Evolutionary conservation across 2,113 vertebrate species (phyloP), one percentile per base, ranked within the genome.

Genomic region (Chamaea fasciata): DNA sequence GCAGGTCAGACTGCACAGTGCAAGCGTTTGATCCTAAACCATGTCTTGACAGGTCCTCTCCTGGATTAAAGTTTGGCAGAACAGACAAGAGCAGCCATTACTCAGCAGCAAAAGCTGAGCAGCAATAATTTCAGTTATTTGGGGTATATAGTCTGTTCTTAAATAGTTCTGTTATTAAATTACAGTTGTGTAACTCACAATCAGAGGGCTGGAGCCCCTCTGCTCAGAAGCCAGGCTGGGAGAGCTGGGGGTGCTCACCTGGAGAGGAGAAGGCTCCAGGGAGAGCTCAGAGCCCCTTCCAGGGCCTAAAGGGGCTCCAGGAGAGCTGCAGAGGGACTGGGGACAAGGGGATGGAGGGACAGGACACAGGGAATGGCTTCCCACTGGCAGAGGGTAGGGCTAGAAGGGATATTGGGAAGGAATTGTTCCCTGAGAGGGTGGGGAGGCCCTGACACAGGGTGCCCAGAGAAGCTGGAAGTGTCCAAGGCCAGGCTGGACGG

Each of bases 401-500:
- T 9, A 0, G 68, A 28, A 74, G 68, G 52, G 33, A 81, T 33
- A 20, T 3, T 81, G 52, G 52, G 59, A 1, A 42, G 68, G 22
- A 73, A 81, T 50, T 56, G 5, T 16, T 65, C 14, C 9, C 59
- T 73, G 50, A 0, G 3, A 64, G 31, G 42, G 68, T 20, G 68
- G 23, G 5, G 0, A 69, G 63, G 46, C 39, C 49, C 76, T 80
- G 85, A 57, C 42, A 64, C 67, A 71, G 57, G 67, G 9, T 71
- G 56, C n/a, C 47, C 67, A 31, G 67, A 73, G 76, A 0, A 71
- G 76, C 57, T 74, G 86, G 52, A 0, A 75, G 33, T 53, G 62
- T 0, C 46, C 78, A 39, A 60, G 62, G 60, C 46, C 69, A 30
- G 78, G 78, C 0, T 75, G 86, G 77, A 13, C 0, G 0, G 50